Conservation (phyloP, 2,888 invertebrate genomes). For the Drosophila phalerata region DNA sequence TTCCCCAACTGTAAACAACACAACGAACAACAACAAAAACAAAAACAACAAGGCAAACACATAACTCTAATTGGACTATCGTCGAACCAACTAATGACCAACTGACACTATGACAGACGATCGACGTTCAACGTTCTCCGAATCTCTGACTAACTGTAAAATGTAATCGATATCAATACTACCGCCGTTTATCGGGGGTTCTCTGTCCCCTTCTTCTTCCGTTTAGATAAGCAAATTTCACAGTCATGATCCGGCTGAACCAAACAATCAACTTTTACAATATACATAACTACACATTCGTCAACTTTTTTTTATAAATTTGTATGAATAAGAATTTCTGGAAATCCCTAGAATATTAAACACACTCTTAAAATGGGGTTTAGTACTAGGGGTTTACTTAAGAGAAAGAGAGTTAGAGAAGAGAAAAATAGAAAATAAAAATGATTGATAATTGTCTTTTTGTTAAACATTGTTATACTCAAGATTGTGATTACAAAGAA, state of each 20-base stretch:
- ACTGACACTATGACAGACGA: conserved; percentile 34
- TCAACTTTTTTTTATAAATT: not conserved
- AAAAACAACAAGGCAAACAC: conserved; percentile 28
- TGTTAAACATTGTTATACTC: conserved; percentile 4
- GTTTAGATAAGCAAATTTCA: conserved; percentile 34
- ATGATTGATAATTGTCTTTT: conserved; percentile 44
- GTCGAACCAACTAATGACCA: conserved; percentile 33
- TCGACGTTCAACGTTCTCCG: conserved; percentile 7
- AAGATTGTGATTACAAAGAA: conserved; percentile 19
- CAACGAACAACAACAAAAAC: conserved; percentile 11
- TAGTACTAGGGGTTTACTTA: not conserved
- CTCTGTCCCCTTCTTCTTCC: conserved; percentile 17
- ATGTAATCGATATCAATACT: conserved; percentile 26
- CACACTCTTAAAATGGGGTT: not conserved
- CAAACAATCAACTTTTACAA: conserved; percentile 2
- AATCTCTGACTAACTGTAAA: conserved; percentile 36
- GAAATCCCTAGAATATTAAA: conserved; percentile 8
- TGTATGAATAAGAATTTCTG: conserved; percentile 23
- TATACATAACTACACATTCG: not conserved
- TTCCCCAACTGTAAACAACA: conserved; percentile 53
- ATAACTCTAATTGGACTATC: conserved; percentile 60
- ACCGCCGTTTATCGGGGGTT: not conserved
- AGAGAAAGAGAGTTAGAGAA: not conserved
- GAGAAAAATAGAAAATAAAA: conserved; percentile 18
- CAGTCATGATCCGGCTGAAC: conserved; percentile 36